Conservation (phyloP, 2,888 invertebrate genomes). For the Onchidella celtica region DNA sequence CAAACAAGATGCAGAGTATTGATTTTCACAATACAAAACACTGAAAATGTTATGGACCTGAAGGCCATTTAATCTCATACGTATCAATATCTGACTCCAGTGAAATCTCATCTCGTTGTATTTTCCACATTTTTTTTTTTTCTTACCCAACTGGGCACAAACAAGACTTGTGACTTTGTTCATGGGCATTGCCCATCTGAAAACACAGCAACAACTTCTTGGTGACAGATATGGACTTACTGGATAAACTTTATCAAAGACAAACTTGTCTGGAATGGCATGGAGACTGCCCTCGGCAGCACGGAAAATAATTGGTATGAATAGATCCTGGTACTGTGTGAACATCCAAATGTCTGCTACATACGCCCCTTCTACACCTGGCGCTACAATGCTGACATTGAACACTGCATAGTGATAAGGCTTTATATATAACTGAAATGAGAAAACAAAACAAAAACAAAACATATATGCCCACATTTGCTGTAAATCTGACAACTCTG, state of each 20-base stretch:
- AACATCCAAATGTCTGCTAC: conserved; percentile 87
- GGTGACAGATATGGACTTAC: conserved; percentile 85
- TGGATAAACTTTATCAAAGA: conserved; percentile 90
- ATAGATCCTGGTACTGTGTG: conserved; percentile 83
- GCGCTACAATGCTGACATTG: conserved; percentile 86
- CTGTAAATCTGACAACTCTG: not conserved
- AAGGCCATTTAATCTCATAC: too few species aligned
- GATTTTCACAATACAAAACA: too few species aligned
- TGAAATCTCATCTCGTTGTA: too few species aligned
- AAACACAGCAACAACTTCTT: too few species aligned
- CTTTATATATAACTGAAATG: conserved; percentile 75
- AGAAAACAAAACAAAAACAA: not conserved
- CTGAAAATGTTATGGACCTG: too few species aligned
- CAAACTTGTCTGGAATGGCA: conserved; percentile 85
- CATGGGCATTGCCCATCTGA: too few species aligned
- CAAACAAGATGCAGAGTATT: too few species aligned
- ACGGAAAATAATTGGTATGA: conserved; percentile 87
- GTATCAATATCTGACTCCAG: too few species aligned
- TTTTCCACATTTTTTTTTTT: too few species aligned
- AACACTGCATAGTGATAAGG: conserved; percentile 85
- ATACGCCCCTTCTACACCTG: conserved; percentile 85
- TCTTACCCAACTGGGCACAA: too few species aligned
- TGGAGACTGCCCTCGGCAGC: conserved; percentile 88
- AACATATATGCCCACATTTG: not conserved
- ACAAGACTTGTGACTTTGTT: too few species aligned